Base-by-base conservation (phyloP, 30 jellyfish, hydroid and myxozoan genomes). In the Cassiopea xamachana region DNA sequence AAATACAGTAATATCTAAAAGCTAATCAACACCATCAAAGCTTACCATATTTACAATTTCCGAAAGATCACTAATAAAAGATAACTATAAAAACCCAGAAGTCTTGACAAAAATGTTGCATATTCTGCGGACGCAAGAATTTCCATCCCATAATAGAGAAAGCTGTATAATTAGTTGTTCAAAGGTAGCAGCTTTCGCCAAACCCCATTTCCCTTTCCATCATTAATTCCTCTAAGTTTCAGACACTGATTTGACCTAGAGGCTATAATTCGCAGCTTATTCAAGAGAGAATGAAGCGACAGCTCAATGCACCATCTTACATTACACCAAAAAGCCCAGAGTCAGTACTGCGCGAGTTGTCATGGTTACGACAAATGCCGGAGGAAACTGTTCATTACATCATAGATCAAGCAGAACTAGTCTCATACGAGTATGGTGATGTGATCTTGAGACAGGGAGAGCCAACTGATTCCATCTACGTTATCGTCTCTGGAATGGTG, bases 401-500 rank as follows among this genome's bases (percentile, higher is more conserved):
- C n/a, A 81, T 93, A n/a, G 86, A 89, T 1, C 92, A 86, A 50
- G 96, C 98, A 0, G 98, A 94, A 77, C 69, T 94, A 97, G 72
- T 91, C 16, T 94, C 98, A 15, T 94, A 77, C 79, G 98, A 94
- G 73, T 94, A 76, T 73, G 97, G 98, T 49, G 98, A 94, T 85
- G 90, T 81, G 77, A 87, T 94, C 83, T 55, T 90, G 13, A 87
- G 88, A 64, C 98, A 94, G 50, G 98, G 98, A 43, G 98, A 94
- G 76, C 90, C 92, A 17, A 91, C 98, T 14, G 98, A 94, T 90
- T 98, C 98, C 7, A 88, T 94, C 15, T 94, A 94, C 81, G 87
- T 94, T 59, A 90, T 94, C 13, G 96, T 94, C 9, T 94, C 98
- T 7, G 98, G 98, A 55, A 94, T 94, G 98, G 98, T 94, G 27